Conservation (phyloP, 2,888 invertebrate species). For the Lathronympha strigana region DNA sequence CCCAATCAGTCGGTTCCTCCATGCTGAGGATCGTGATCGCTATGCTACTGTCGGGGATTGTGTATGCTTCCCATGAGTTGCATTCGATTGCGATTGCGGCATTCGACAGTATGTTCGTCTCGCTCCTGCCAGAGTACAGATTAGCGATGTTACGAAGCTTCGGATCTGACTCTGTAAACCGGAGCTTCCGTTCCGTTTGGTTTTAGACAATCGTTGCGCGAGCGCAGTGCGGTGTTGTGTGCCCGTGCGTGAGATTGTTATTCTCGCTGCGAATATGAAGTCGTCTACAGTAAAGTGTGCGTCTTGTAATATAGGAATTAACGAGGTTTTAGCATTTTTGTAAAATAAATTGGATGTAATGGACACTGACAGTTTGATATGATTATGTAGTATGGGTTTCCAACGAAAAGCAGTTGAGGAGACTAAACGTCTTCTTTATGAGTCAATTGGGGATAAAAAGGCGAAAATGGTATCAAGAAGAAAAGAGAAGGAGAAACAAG, state of each 20-base stretch:
- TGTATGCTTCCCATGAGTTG: no score
- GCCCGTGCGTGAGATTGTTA: neutral
- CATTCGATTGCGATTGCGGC: no score
- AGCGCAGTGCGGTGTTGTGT: neutral
- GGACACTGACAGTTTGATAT: neutral
- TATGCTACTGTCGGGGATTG: no score
- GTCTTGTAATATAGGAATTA: neutral
- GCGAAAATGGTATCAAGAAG: neutral
- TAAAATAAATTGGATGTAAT: conserved; percentile 2
- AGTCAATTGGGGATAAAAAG: neutral
- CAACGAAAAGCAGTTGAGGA: neutral
- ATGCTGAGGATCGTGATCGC: no score
- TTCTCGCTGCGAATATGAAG: neutral
- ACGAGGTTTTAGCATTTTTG: no score
- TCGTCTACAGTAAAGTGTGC: neutral
- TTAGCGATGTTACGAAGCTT: no score
- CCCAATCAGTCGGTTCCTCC: no score
- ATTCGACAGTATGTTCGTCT: no score
- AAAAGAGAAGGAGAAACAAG: neutral
- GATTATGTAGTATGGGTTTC: neutral
- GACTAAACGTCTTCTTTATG: neutral
- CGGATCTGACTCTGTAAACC: no score
- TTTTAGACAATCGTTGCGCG: neutral
- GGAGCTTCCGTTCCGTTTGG: no score
- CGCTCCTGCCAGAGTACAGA: no score